Base-by-base conservation (phyloP, 2,888 invertebrate species). In the Ormyrus thymus region DNA sequence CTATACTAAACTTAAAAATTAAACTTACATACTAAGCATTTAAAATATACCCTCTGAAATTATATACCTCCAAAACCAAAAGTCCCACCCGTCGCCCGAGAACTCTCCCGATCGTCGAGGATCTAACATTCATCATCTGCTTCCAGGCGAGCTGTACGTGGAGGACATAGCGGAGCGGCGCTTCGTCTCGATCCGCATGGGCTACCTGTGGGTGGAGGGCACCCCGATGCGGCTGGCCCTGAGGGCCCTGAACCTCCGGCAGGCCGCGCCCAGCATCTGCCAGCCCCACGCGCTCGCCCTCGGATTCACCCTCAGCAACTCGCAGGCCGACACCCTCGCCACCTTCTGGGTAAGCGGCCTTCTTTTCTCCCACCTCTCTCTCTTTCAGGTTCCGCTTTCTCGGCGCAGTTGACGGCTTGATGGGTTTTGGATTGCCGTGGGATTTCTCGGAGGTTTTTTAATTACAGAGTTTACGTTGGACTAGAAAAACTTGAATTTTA, bases 191-290 rank as follows among this genome's bases (percentile, higher is more conserved):
- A 89, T 90, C 83, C 85, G 89, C 76, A 90, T 90, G 89, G 89
- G 89, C 55, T 89, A 88, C 88, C 83, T 90, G 66, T 90, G 89
- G 89, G 89, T 89, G 79, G 90, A 90, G 82, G 88, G 87, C 73
- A 89, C 89, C 13, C 86, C 87, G 76, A 89, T 88, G 89, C 85
- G 86, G 74, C 80, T 89, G 75, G 86, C 90, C 4, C 80, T 90
- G 81, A 86, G 90, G 82, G 88, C 89, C 43, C 85, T 90, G 81
- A 90, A 90, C 84, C 86, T 90, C 13, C 87, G 88, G 45, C 90
- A 89, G 81, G 89, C 89, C 48, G 81, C 86, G 51, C 85, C 88
- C 15, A 87, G 86, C 72, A 84, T 87, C 75, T 88, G 87, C 81
- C 89, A 89, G 80, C 89, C 89, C 0, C 89, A 89, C 81, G 87